A percentile compares a stretch with the other conserved stretches of the same genome.
These are phyloP conservation scores for Podarcis cretensis DNA, from an alignment of 2,113 vertebrate species.

Conservation along the genomic window DNA sequence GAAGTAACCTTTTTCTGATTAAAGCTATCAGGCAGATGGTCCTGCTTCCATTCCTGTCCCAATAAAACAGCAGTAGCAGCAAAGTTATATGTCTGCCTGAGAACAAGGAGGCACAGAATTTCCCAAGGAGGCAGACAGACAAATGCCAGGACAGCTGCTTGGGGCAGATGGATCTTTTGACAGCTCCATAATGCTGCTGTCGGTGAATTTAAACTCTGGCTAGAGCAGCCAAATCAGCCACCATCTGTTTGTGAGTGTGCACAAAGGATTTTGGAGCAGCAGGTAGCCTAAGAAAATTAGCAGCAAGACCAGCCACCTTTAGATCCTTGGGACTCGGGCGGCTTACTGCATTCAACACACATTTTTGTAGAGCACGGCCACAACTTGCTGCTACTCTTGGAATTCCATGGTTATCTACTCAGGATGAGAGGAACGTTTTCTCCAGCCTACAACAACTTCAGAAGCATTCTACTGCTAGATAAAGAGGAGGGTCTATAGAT, in stretches of 20 bases:
- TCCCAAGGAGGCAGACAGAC: constrained; percentile 38
- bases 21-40: constrained; percentile 52
- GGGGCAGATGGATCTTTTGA: constrained; percentile 69
- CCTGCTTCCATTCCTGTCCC: constrained; percentile 7
- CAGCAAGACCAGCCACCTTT: not conserved
- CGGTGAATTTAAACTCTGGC: constrained; percentile 32
- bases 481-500: not conserved
- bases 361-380: not conserved
- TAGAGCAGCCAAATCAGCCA: constrained; percentile 26
- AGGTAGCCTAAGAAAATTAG: constrained; percentile 44
- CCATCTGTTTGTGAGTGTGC: constrained; percentile 59
- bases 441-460: not conserved
- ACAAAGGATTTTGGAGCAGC: constrained; percentile 52
- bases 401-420: not conserved
- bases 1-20: not conserved
- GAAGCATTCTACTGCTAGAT: not conserved
- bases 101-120: constrained; percentile 32
- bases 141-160: constrained; percentile 71
- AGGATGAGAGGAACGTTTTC: not conserved
- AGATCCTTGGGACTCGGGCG: not conserved
- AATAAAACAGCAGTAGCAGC: constrained; percentile 29
- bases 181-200: constrained; percentile 52
- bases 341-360: not conserved
- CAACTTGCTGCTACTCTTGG: not conserved
- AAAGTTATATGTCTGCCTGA: constrained; percentile 18